Base-by-base conservation (phyloP, 2,113 vertebrate species). In the Oryzias melastigma region DNA sequence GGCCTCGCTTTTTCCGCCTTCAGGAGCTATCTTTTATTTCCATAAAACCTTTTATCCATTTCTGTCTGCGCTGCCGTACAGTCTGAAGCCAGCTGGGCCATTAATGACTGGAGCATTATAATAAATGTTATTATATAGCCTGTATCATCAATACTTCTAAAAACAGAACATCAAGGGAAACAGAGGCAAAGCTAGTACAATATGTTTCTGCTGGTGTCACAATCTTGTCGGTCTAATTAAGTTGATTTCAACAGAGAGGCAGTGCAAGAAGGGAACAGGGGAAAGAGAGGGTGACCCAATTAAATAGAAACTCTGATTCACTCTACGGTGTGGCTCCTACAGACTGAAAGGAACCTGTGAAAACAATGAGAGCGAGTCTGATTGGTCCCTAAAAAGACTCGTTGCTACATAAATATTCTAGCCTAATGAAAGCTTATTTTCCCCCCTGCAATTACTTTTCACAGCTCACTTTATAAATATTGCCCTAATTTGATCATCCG, bases 401-500 rank as follows among this genome's bases (percentile, higher is more conserved):
- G 71, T 72, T 75, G 65, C 62, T 66, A 78, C 78, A 81, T 89
- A 87, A 85, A 87, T 83, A 87, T 90, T 88, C 81, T 15, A 75
- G 46, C 44, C 65, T 88, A 91, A 91, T 89, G 84, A 89, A 88
- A 86, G 76, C 78, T 62, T 67, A 15, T 22, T 66, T 65, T 62
- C 25, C 49, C 40, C 59, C 61, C 51, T 53, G 65, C 75, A 71
- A 65, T 79, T 86, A 68, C 79, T 82, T 85, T 70, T 84, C 86
- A 79, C 68, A 61, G 76, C 70, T 73, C 70, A 48, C 52, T 81
- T 90, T 83, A 88, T 87, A 90, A 89, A 92, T 86, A 90, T 87
- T 90, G 73, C 90, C 85, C 89, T 90, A 84, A 90, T 88, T 86
- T 89, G 80, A 83, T 85, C 71, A 74, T 87, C 68, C 80, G 82